phyloP scores from a whole-genome alignment of 2,888 invertebrate species.

The Parapristionchus giblindavisi region DNA sequence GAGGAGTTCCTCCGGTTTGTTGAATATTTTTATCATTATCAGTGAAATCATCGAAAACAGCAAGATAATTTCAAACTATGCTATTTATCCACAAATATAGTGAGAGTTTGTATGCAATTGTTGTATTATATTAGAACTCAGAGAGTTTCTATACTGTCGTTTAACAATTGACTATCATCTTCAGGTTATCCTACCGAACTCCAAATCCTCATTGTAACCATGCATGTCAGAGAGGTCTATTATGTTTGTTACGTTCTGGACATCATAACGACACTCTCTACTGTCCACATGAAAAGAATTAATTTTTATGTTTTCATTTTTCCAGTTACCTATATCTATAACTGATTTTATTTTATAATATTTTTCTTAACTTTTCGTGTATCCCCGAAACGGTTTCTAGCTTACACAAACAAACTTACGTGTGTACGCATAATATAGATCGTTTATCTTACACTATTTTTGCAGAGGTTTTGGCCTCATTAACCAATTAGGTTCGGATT shows the following conservation, averaged over 20 bases:
- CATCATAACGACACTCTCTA: constrained; percentile 63
- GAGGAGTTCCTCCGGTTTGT: too few species aligned
- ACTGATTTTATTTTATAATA: too few species aligned
- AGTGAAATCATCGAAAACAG: constrained; percentile 78
- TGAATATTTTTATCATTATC: too few species aligned
- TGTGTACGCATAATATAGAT: too few species aligned
- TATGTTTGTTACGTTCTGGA: constrained; percentile 67
- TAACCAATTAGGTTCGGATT: too few species aligned
- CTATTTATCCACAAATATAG: background rate
- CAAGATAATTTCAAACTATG: constrained; percentile 72
- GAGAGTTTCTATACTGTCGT: background rate
- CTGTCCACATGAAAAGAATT: constrained; percentile 45
- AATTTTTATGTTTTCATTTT: background rate
- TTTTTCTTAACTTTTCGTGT: too few species aligned
- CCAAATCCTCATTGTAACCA: constrained; percentile 60
- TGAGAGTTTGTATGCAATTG: background rate
- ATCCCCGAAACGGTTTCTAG: too few species aligned
- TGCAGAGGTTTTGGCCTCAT: too few species aligned
- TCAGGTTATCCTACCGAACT: constrained; percentile 26
- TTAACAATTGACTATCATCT: background rate
- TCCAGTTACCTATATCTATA: too few species aligned
- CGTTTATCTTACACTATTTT: too few species aligned
- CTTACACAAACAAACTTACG: too few species aligned
- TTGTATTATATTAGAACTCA: background rate
- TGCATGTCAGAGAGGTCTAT: constrained; percentile 64